A percentile compares a stretch with the other conserved stretches of the same genome.
phyloP scores from a whole-genome alignment of 2,797 vertebrate genomes.

The Benthosema pterotum region DNA sequence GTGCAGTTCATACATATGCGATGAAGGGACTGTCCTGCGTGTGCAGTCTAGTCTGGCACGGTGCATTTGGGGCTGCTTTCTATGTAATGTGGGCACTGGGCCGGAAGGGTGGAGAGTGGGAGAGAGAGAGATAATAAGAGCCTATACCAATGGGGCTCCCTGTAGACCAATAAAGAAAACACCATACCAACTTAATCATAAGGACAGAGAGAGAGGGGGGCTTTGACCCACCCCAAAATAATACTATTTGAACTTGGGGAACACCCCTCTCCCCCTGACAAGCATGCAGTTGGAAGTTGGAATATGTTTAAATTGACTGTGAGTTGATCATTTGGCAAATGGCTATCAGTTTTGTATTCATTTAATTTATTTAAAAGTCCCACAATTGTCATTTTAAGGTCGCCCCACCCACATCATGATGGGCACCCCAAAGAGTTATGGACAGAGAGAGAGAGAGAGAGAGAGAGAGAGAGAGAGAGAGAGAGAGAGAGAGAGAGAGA shows the following conservation, averaged over 20 bases:
- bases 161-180: slow-evolving; percentile 25
- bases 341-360: too few relatives aligned
- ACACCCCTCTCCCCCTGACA: too few relatives aligned
- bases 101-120: slow-evolving; percentile 66
- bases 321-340: too few relatives aligned
- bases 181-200: slow-evolving; percentile 33
- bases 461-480: neutral
- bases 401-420: too few relatives aligned
- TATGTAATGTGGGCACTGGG: slow-evolving; percentile 49
- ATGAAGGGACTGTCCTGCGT: slow-evolving; percentile 14
- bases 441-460: slow-evolving; percentile 7
- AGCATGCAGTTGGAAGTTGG: too few relatives aligned
- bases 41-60: slow-evolving; percentile 10
- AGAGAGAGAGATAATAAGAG: slow-evolving; percentile 53
- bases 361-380: too few relatives aligned
- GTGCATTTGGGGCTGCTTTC: slow-evolving; percentile 22
- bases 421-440: too few relatives aligned
- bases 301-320: too few relatives aligned
- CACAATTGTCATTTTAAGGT: too few relatives aligned
- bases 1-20: slow-evolving; percentile 13
- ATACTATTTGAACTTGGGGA: too few relatives aligned
- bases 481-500: slow-evolving; percentile 5
- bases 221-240: too few relatives aligned
- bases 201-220: slow-evolving; percentile 9
- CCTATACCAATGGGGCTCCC: slow-evolving; percentile 36